phyloP scores from a whole-genome alignment of 1,140 invertebrate genomes.

The Bombus terrestris region DNA sequence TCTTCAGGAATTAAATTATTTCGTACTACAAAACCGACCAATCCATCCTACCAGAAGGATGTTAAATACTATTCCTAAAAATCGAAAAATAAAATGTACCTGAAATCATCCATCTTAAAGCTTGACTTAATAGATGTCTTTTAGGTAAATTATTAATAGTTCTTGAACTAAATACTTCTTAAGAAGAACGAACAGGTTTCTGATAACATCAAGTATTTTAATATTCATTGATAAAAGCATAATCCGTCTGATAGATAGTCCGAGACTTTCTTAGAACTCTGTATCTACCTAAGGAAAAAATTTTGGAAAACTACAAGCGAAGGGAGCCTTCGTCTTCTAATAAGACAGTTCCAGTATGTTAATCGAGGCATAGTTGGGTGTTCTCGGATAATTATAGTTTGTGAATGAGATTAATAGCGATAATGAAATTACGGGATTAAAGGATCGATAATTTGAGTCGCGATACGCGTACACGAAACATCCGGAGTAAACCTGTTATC shows the following conservation, averaged over 20 bases:
- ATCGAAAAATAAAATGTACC: neutral
- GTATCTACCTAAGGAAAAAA: neutral
- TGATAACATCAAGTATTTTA: neutral
- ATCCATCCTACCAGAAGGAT: too few relatives aligned
- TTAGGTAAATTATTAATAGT: neutral
- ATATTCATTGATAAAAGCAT: neutral
- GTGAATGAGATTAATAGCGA: neutral
- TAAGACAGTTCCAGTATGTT: neutral
- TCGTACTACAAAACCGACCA: too few relatives aligned
- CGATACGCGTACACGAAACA: neutral
- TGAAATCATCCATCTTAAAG: neutral
- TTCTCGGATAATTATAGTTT: neutral
- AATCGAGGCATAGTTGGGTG: neutral
- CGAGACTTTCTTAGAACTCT: neutral
- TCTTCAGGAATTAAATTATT: too few relatives aligned
- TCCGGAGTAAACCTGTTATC: slow-evolving; percentile 15
- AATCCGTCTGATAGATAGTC: neutral
- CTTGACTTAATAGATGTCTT: neutral
- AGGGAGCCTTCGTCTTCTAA: neutral
- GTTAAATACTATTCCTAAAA: neutral
- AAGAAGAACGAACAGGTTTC: neutral
- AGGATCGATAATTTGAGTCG: slow-evolving; percentile 17
- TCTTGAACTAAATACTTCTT: too few relatives aligned
- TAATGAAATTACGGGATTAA: slow-evolving; percentile 36
- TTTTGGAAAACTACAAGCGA: neutral